phyloP scores from a whole-genome alignment of 1,140 invertebrate genomes.

The Sarcophaga bullata region DNA sequence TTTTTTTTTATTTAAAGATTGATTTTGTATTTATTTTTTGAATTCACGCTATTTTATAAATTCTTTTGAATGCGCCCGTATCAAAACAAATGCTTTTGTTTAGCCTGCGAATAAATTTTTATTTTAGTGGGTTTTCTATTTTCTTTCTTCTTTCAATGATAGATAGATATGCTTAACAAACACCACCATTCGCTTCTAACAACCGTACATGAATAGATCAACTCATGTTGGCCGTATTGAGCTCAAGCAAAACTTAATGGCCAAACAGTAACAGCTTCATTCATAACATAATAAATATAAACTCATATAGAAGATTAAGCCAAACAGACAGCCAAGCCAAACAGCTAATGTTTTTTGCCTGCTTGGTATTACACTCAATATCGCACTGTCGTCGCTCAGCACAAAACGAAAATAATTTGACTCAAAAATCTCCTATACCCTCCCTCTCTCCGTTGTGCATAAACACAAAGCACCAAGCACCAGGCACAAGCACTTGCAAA shows the following conservation, averaged over 20 bases:
- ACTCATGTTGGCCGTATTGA: neutral
- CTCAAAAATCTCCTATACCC: neutral
- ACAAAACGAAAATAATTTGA: conserved; percentile 5
- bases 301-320: conserved; percentile 20
- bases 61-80: neutral
- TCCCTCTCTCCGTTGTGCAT: neutral
- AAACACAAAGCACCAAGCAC: neutral
- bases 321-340: conserved; percentile 1
- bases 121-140: too few species aligned
- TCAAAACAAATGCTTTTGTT: conserved; percentile 8
- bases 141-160: too few species aligned
- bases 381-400: neutral
- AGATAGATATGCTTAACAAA: neutral
- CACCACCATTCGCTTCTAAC: conserved; percentile 36
- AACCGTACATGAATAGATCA: conserved; percentile 37
- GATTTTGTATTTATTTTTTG: neutral
- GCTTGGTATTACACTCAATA: too few species aligned
- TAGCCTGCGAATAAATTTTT: neutral
- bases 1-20: neutral
- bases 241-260: conserved; percentile 23
- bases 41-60: neutral
- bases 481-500: neutral
- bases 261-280: conserved; percentile 21
- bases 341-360: neutral
- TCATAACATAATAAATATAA: conserved; percentile 14